These are phyloP conservation scores for Cyphomyrus plagiostoma DNA, from an alignment of 2,113 vertebrate genomes.

Conservation along the genomic window DNA sequence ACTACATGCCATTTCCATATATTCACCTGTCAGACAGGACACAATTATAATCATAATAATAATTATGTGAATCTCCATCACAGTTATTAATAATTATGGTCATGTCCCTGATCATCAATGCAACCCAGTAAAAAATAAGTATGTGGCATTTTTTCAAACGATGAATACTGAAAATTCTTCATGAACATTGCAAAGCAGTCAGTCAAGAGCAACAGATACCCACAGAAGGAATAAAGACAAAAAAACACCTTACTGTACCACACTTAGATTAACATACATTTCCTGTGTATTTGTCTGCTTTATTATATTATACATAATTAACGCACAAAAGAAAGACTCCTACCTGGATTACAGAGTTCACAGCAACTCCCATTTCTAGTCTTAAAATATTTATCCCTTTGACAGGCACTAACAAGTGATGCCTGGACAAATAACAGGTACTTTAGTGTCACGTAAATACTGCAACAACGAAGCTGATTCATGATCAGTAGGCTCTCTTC, in stretches of 20 bases:
- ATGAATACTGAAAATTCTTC: not conserved
- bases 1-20: slow-evolving; percentile 23
- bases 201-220: not conserved
- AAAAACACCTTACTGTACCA: not conserved
- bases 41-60: not conserved
- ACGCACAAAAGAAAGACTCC: slow-evolving; percentile 15
- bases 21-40: slow-evolving; percentile 32
- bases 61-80: too few relatives aligned
- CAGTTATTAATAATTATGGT: not conserved
- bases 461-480: not conserved
- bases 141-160: not conserved
- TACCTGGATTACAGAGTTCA: slow-evolving; percentile 52
- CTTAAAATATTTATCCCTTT: not conserved
- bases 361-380: slow-evolving; percentile 33
- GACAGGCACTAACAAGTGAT: slow-evolving; percentile 26
- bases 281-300: not conserved
- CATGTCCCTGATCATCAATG: not conserved
- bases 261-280: not conserved
- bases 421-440: slow-evolving; percentile 20
- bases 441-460: not conserved
- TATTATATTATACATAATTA: not conserved
- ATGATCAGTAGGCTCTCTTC: not conserved
- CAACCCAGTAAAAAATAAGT: not conserved
- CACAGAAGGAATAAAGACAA: not conserved
- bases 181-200: not conserved